A percentile compares a stretch with the other conserved stretches of the same genome.
These are phyloP conservation scores for Caenorhabditis parvicauda DNA, from an alignment of 2,888 invertebrate species.

Conservation along the genomic window DNA sequence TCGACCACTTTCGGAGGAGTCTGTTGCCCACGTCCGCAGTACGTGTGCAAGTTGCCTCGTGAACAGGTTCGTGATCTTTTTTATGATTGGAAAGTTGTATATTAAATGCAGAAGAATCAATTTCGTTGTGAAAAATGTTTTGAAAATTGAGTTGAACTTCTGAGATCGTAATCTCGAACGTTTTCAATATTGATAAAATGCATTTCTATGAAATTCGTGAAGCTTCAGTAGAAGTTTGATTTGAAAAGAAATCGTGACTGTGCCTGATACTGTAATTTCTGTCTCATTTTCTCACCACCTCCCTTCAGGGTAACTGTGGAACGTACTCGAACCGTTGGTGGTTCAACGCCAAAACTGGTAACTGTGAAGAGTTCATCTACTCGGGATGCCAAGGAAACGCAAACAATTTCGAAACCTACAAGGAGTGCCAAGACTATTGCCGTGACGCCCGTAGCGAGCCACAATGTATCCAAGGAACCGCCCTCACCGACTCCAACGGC, in stretches of 20 bases:
- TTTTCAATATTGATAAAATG: neutral
- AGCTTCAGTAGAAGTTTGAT: neutral
- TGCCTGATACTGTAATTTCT: too few species aligned
- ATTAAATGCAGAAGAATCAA: neutral
- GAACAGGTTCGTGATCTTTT: constrained; percentile 33
- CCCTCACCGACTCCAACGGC: constrained; percentile 60
- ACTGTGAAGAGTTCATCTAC: constrained; percentile 62
- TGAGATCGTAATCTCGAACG: too few species aligned
- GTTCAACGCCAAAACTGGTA: constrained; percentile 63
- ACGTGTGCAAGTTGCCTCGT: constrained; percentile 60
- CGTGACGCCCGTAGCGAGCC: constrained; percentile 57
- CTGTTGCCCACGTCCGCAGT: constrained; percentile 61
- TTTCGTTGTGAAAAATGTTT: neutral
- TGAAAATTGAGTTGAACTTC: neutral
- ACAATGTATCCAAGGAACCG: constrained; percentile 62
- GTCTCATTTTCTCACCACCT: too few species aligned
- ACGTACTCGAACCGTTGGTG: constrained; percentile 62
- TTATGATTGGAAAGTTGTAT: neutral
- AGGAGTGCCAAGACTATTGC: constrained; percentile 62
- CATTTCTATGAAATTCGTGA: neutral
- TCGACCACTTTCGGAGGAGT: constrained; percentile 54
- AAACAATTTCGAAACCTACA: constrained; percentile 62
- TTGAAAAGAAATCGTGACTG: neutral
- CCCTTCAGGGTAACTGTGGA: constrained; percentile 61
- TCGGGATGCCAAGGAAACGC: constrained; percentile 61